Percentiles rank a stretch among this genome's conserved stretches.
These are phyloP conservation scores for Pachyramphus minor DNA, from an alignment of 2,113 vertebrate genomes.

Conservation along the genomic window DNA sequence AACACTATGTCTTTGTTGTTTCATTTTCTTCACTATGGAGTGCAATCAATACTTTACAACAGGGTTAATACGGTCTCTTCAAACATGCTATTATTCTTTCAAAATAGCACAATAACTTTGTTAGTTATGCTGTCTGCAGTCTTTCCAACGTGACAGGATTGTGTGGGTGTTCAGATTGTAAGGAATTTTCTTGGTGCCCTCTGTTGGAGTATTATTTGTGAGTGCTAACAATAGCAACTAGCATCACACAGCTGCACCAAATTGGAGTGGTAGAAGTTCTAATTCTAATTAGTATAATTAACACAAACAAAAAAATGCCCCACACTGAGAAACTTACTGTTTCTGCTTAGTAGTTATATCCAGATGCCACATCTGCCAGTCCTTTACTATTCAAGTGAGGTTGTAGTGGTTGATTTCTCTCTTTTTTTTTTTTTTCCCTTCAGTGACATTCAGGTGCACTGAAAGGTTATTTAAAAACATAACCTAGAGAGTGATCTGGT, in stretches of 20 bases:
- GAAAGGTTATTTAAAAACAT: background rate
- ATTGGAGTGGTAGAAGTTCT: constrained; percentile 64
- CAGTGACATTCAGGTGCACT: background rate
- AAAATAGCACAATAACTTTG: constrained; percentile 79
- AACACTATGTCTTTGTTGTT: constrained; percentile 73
- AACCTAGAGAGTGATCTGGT: background rate
- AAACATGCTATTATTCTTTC: constrained; percentile 81
- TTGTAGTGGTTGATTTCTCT: background rate
- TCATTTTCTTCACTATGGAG: constrained; percentile 75
- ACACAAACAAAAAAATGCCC: constrained; percentile 51
- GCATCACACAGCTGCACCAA: constrained; percentile 64
- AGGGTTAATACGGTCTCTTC: constrained; percentile 80
- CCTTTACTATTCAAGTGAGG: constrained; percentile 20
- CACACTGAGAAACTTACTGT: constrained; percentile 41
- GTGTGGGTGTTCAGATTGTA: constrained; percentile 65
- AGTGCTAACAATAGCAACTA: constrained; percentile 39
- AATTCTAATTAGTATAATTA: constrained; percentile 79
- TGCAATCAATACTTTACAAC: constrained; percentile 80
- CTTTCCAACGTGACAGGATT: constrained; percentile 69
- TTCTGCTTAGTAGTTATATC: constrained; percentile 59
- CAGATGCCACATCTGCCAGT: constrained; percentile 47
- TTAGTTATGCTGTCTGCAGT: constrained; percentile 78
- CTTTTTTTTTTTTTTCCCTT: background rate
- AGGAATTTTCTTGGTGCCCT: constrained; percentile 71
- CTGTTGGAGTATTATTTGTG: constrained; percentile 62